A percentile compares a stretch with the other conserved stretches of the same genome.
These are phyloP conservation scores for Nowickia ferox DNA, from an alignment of 2,888 invertebrate genomes.

Conservation along the genomic window DNA sequence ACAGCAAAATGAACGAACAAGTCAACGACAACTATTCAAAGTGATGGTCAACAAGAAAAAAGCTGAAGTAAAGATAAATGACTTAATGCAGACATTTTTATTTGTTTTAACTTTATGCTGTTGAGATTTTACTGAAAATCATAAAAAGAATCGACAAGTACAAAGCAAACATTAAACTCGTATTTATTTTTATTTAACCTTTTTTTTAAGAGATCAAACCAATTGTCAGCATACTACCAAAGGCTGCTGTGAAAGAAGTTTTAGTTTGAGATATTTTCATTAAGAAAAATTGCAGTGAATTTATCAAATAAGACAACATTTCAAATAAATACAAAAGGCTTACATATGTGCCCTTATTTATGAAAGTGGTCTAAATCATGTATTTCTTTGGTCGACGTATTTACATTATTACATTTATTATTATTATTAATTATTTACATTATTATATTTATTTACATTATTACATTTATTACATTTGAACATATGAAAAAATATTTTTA, in stretches of 20 bases:
- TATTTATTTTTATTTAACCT: slow-evolving; percentile 38
- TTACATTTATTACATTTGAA: too few relatives aligned
- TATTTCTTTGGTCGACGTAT: too few relatives aligned
- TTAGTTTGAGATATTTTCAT: neutral
- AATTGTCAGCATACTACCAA: slow-evolving; percentile 40
- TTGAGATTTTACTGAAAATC: slow-evolving; percentile 34
- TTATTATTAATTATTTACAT: too few relatives aligned
- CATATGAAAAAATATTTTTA: too few relatives aligned
- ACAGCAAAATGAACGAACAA: slow-evolving; percentile 49
- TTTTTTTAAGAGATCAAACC: slow-evolving; percentile 62
- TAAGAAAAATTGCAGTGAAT: neutral
- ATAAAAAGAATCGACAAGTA: slow-evolving; percentile 9
- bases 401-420: too few relatives aligned
- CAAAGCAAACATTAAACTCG: neutral
- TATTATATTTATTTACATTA: too few relatives aligned
- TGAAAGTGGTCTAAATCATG: too few relatives aligned
- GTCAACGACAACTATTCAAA: slow-evolving; percentile 60
- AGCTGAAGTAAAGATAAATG: slow-evolving; percentile 63
- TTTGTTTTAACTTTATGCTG: slow-evolving; percentile 16
- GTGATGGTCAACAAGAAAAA: slow-evolving; percentile 68
- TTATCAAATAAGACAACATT: neutral
- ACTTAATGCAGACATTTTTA: slow-evolving; percentile 46
- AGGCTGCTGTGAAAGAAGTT: slow-evolving; percentile 31
- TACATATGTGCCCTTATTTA: too few relatives aligned
- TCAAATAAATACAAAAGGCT: too few relatives aligned